Evolutionary conservation across 2,113 vertebrate genomes (phyloP), one percentile per base, ranked within the genome.

Genomic region (Tyrannus savana): DNA sequence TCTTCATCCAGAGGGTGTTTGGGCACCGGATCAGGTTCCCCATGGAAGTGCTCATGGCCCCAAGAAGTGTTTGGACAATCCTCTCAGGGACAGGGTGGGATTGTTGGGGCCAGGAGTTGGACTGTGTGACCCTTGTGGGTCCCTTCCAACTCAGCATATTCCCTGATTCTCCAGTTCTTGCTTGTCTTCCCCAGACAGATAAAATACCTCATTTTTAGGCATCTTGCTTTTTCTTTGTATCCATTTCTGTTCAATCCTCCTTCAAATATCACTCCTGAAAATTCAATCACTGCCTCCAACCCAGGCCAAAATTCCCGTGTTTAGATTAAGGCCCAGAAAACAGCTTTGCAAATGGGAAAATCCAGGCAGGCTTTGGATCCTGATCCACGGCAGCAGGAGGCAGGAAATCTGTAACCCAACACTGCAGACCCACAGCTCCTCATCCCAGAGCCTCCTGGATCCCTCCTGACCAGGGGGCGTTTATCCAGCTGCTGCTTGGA

Each of bases 11-110:
- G 12, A 9, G 30, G 18, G 9, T 6, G 42, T 41, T 5, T 49
- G 73, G 55, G 27, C 27, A 39, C 44, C 25, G 6, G 24, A 3
- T n/a, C 39, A 44, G 19, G 53, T 16, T 42, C 35, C 50, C 30
- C 24, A 18, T 4, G 53, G 44, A 35, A 66, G 35, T 1, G 35
- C 6, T 21, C 7, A 31, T 17, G 3, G 25, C 10, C 35, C 46
- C 23, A 9, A 28, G 74, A n/a, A 55, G 16, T 8, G 4, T 3
- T 4, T 8, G 74, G 72, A 5, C 3, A 56, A 3, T 0, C 0
- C 22, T 46, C n/a, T 52, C n/a, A 74, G 12, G 39, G 25, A 19
- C 28, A 19, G 37, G 33, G 22, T 17, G 63, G 56, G n/a, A 56
- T 49, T 64, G 11, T 21, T 47, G 24, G 49, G 49, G 28, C 28